Evolutionary conservation across 2,888 invertebrate genomes (phyloP).

Genomic region (Brachypterus glaber): DNA sequence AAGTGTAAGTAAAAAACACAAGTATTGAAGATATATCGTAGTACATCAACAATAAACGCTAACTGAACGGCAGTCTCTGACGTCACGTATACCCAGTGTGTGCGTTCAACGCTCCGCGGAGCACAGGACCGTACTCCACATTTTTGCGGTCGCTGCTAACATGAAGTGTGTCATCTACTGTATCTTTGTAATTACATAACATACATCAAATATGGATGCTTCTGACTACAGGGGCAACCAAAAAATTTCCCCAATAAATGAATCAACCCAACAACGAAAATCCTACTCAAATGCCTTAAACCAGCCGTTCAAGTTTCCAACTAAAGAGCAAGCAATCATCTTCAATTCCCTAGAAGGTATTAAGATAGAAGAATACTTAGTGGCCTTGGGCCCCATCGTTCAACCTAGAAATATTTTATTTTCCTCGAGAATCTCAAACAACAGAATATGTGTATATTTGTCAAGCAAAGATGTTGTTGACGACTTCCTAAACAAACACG

Average conservation of each 20-base stretch:
- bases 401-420: conserved; percentile 15
- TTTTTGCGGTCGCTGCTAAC: no score
- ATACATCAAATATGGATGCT: no score
- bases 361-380: conserved; percentile 13
- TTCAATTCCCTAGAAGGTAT: conserved; percentile 8
- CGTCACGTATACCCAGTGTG: no score
- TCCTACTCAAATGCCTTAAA: conserved; percentile 9
- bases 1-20: no score
- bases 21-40: no score
- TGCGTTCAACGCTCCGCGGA: no score
- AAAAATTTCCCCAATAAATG: not conserved
- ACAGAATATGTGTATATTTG: not conserved
- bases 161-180: no score
- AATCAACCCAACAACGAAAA: not conserved
- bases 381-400: conserved; percentile 10
- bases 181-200: no score
- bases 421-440: conserved; percentile 18
- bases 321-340: conserved; percentile 12
- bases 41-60: no score
- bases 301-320: conserved; percentile 7
- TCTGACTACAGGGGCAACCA: not conserved
- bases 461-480: conserved; percentile 12
- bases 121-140: no score
- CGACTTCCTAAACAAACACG: conserved; percentile 15
- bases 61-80: no score